Base-by-base conservation (phyloP, 2,113 vertebrate species). In the Corynorhinus townsendii region DNA sequence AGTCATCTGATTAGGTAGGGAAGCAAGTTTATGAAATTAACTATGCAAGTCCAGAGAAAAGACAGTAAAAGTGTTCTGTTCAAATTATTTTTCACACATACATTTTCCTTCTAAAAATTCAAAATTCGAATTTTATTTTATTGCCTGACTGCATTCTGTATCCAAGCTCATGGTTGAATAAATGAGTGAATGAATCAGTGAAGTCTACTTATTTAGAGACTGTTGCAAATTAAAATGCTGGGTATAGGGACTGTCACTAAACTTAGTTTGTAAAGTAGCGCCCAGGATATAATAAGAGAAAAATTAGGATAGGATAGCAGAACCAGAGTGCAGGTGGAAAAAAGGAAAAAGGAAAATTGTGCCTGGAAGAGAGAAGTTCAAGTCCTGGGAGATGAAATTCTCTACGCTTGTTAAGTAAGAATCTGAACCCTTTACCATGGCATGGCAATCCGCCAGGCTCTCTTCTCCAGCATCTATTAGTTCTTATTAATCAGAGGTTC, bases 401-500 rank as follows among this genome's bases (percentile, higher is more conserved):
- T 64, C 43, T 11, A 0, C 5, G 11, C 19, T 14, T 20, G 2
- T 56, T 22, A 7, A 26, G 3, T 7, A 26, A 19, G 40, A n/a
- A 49, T 52, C 7, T 17, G 2, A 2, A 6, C 24, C 11, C 52
- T 84, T 11, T 1, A 3, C 45, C 4, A 10, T 5, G n/a, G 14
- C 11, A 17, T 4, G 17, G 12, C 26, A 0, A 19, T 2, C 26
- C 1, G 6, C 59, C 2, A 16, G 89, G 20, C 7, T 24, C 35
- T n/a, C 66, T 28, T 11, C 7, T 14, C 84, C 26, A 5, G 2
- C 24, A 7, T 2, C 22, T 16, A 2, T 0, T 30, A 22, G n/a
- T 6, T 59, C n/a, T 68, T 7, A 30, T 89, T 77, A 86, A 20
- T 62, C 17, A 45, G 59, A 62, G 1, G 11, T 12, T 84, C 69